Percentiles rank a stretch among this genome's conserved stretches.
phyloP scores from a whole-genome alignment of 2,888 invertebrate species.

The Adela reaumurella region DNA sequence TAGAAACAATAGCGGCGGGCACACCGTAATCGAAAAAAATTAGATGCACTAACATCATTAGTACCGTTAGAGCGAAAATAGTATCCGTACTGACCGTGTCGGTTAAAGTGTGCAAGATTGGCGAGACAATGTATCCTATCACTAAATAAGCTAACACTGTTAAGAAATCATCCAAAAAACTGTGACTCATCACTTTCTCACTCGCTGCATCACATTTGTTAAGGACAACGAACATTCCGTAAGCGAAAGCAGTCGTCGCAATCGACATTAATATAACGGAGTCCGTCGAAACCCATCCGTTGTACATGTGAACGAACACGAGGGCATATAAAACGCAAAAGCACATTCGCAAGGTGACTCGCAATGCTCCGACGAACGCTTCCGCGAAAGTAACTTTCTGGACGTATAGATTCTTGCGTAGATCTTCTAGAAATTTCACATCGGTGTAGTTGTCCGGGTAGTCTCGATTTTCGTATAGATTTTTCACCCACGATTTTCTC shows the following conservation, averaged over 20 bases:
- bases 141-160: slow-evolving; percentile 78
- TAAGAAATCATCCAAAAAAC: slow-evolving; percentile 60
- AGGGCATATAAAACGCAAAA: slow-evolving; percentile 70
- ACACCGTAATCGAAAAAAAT: slow-evolving; percentile 92
- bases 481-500: slow-evolving; percentile 75
- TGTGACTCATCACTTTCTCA: slow-evolving; percentile 18
- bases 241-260: slow-evolving; percentile 57
- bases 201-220: background rate
- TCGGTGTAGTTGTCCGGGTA: slow-evolving; percentile 94
- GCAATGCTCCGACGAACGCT: slow-evolving; percentile 71
- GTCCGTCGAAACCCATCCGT: slow-evolving; percentile 62
- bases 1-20: slow-evolving; percentile 83
- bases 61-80: slow-evolving; percentile 87
- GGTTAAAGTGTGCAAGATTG: slow-evolving; percentile 89
- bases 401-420: slow-evolving; percentile 78
- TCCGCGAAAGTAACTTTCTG: slow-evolving; percentile 67
- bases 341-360: slow-evolving; percentile 77
- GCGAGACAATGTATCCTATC: slow-evolving; percentile 86
- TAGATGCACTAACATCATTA: slow-evolving; percentile 85
- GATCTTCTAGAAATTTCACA: slow-evolving; percentile 76
- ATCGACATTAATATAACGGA: slow-evolving; percentile 59
- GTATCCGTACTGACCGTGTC: slow-evolving; percentile 97
- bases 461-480: slow-evolving; percentile 81
- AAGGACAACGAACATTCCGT: slow-evolving; percentile 53
- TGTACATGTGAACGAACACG: slow-evolving; percentile 70